Percentiles rank a stretch among this genome's conserved stretches.
Evolutionary conservation across 2,113 vertebrate genomes (phyloP).

Genomic region (Vidua macroura): DNA sequence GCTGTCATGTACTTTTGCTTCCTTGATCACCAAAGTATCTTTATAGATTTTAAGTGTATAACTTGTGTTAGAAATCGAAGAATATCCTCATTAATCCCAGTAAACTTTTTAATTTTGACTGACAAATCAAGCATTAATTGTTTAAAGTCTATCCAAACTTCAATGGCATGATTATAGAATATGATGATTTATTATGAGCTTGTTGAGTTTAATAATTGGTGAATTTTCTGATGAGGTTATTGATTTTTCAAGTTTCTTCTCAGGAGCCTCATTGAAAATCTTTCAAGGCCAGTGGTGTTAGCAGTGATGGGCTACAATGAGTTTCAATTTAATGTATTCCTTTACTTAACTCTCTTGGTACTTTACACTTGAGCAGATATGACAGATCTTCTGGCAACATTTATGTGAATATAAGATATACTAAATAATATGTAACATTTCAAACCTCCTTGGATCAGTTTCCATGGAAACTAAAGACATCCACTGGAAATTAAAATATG

Average conservation of each 20-base stretch:
- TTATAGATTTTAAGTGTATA: not conserved
- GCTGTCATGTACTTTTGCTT: not conserved
- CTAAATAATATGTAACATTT: conserved; percentile 72
- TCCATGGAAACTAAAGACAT: conserved; percentile 65
- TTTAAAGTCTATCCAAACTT: not conserved
- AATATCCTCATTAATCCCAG: not conserved
- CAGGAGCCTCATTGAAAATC: conserved; percentile 18
- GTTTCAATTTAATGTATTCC: conserved; percentile 64
- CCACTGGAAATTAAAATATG: conserved; percentile 63
- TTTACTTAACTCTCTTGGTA: conserved; percentile 56
- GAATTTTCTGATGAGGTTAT: conserved; percentile 21
- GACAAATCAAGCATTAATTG: not conserved
- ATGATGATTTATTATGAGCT: not conserved
- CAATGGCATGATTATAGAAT: not conserved
- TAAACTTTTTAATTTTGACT: not conserved
- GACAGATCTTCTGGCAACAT: conserved; percentile 69
- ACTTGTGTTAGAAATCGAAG: not conserved
- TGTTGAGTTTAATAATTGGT: conserved; percentile 30
- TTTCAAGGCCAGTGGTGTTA: conserved; percentile 47
- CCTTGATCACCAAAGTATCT: not conserved
- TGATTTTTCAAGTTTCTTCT: conserved; percentile 35
- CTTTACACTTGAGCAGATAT: conserved; percentile 64
- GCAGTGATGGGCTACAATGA: conserved; percentile 41
- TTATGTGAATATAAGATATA: conserved; percentile 68
- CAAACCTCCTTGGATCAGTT: conserved; percentile 65